Conservation (phyloP, 2,888 invertebrate species). For the Drosophila greeni region DNA sequence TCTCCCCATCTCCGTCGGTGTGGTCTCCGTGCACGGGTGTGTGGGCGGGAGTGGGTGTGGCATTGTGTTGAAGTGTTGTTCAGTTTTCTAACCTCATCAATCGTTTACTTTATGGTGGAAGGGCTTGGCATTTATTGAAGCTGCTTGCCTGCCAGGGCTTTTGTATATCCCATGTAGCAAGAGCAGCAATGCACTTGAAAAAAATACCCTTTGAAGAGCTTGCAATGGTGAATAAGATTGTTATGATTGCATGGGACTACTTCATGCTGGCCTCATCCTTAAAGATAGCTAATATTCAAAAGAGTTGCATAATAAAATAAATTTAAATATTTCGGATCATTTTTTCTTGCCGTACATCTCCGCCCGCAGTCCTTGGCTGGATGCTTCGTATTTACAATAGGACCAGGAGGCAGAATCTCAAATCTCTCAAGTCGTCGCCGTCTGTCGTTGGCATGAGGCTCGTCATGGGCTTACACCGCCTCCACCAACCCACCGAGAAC, state of each 20-base stretch:
- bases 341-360: neutral
- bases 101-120: constrained; percentile 56
- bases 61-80: constrained; percentile 51
- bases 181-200: neutral
- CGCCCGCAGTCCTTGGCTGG: neutral
- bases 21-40: neutral
- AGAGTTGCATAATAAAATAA: neutral
- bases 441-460: constrained; percentile 36
- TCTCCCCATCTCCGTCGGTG: constrained; percentile 5
- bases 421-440: constrained; percentile 8
- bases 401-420: constrained; percentile 31
- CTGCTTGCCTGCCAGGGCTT: constrained; percentile 22
- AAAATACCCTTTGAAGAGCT: neutral
- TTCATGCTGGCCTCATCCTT: neutral
- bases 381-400: constrained; percentile 25
- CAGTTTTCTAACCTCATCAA: constrained; percentile 68
- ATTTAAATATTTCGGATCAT: neutral
- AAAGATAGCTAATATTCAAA: neutral
- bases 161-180: constrained; percentile 23
- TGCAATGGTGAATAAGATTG: neutral
- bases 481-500: neutral
- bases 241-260: too few relatives aligned
- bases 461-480: constrained; percentile 22
- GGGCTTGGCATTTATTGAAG: constrained; percentile 49
- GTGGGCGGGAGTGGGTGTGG: constrained; percentile 21